Base-by-base conservation (phyloP, 2,797 vertebrate genomes). In the Sebastolobus altivelis region DNA sequence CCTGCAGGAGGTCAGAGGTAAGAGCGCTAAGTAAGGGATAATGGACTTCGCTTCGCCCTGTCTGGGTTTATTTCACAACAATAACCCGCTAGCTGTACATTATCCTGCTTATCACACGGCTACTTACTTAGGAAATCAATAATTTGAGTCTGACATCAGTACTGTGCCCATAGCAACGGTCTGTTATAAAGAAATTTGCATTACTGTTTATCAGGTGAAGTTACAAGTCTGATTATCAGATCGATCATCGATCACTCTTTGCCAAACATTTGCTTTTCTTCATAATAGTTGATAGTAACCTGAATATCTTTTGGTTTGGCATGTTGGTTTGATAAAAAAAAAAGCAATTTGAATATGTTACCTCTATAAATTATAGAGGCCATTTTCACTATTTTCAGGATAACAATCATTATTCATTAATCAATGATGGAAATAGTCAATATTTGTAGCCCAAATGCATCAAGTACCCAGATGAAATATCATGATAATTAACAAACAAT, bases 1-100 rank as follows among this genome's bases (percentile, higher is more conserved):
- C 93, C 98, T 99, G 96, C 76, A 31, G 55, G 54, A 46, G 65
- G 22, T 66, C 65, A 80, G 6, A 72, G 38, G 69, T 31, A 1
- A 20, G 10, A 69, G 1, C 18, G 18, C 46, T 49, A 1, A 31
- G 31, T 31, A 5, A 31, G 31, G 31, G 31, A 31, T 31, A 31
- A 31, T 31, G 25, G 25, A 25, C 25, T 25, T 25, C 25, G 25
- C 25, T 25, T 25, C 25, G 25, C 25, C 25, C 25, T 25, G 25
- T 25, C 25, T 25, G 25, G 25, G 25, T 25, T 25, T 25, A 25
- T 25, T 25, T 25, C 25, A 25, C 25, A 25, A 25, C 25, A 25
- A 25, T 25, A 25, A 25, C 25, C 25, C 25, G 1, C 25, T 25
- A 25, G 25, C 25, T 25, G 25, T 25, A 25, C 25, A 25, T 25